Conservation (phyloP, 37 sponge, comb jelly and placozoan species). For the Corticium candelabrum region DNA sequence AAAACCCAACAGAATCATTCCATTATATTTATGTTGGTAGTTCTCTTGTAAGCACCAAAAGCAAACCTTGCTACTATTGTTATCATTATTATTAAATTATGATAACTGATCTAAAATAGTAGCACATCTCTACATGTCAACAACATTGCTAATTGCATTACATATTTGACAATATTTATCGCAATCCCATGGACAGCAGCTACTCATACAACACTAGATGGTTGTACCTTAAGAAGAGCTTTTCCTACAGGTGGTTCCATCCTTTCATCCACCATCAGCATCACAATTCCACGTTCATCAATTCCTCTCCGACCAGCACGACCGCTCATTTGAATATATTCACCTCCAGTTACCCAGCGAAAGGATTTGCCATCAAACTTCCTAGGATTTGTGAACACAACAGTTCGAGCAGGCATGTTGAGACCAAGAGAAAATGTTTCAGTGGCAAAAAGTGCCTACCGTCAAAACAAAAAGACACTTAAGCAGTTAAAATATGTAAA, state of each 20-base stretch:
- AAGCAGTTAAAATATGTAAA: background rate
- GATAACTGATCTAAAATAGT: too few species aligned
- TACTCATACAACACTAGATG: background rate
- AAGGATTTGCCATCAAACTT: constrained; percentile 97
- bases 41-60: too few species aligned
- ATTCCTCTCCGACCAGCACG: constrained; percentile 92
- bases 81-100: too few species aligned
- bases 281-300: constrained; percentile 95
- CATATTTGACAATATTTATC: too few species aligned
- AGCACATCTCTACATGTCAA: background rate
- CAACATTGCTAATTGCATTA: background rate
- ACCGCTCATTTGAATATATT: constrained; percentile 99
- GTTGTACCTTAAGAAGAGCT: constrained; percentile 46
- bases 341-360: constrained; percentile 90
- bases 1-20: too few species aligned
- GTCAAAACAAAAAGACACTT: background rate
- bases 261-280: constrained; percentile 90
- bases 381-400: constrained; percentile 83
- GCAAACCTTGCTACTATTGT: too few species aligned
- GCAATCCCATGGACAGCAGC: background rate
- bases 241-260: constrained; percentile 88
- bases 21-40: too few species aligned
- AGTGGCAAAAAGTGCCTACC: constrained; percentile 89
- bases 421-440: constrained; percentile 98
- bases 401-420: constrained; percentile 99